Percentiles rank a stretch among this genome's conserved stretches.
These are phyloP conservation scores for Micromussa lordhowensis DNA, from an alignment of 92 coral and sea anemone genomes.

Conservation along the genomic window DNA sequence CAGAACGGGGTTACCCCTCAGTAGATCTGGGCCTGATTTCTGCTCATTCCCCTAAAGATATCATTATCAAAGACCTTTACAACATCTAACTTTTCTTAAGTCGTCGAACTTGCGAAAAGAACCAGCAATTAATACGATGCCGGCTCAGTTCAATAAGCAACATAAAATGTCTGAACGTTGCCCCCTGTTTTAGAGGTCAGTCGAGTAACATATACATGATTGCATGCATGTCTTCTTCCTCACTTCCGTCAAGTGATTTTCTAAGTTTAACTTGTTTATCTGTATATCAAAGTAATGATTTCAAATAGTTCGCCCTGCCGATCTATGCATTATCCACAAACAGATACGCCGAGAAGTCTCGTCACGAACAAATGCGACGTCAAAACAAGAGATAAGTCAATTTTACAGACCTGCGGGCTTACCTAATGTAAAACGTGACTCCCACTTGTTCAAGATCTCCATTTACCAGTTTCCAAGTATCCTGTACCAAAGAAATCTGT, in stretches of 20 bases:
- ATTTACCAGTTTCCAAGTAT: slow-evolving; percentile 24
- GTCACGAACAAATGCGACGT: background rate
- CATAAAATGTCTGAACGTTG: too few relatives aligned
- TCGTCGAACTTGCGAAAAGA: too few relatives aligned
- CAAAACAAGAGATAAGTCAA: background rate
- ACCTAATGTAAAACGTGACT: slow-evolving; percentile 27
- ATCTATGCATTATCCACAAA: too few relatives aligned
- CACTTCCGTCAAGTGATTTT: background rate
- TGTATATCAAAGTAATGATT: background rate
- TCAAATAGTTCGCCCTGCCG: background rate
- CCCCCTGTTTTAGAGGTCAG: background rate
- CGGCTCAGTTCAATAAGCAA: too few relatives aligned
- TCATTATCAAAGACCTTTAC: background rate
- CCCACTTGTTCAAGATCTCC: slow-evolving; percentile 17
- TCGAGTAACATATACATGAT: background rate
- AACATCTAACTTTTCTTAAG: background rate
- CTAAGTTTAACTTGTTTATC: background rate
- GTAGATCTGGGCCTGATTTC: background rate
- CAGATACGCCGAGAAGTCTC: background rate
- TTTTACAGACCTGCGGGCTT: background rate
- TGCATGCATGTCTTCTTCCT: background rate
- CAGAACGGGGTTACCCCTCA: background rate
- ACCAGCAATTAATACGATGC: too few relatives aligned
- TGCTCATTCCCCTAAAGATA: background rate
- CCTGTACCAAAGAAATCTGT: slow-evolving; percentile 28